Evolutionary conservation across 1,140 invertebrate genomes (phyloP).

Genomic region (Paralvinella palmiformis): DNA sequence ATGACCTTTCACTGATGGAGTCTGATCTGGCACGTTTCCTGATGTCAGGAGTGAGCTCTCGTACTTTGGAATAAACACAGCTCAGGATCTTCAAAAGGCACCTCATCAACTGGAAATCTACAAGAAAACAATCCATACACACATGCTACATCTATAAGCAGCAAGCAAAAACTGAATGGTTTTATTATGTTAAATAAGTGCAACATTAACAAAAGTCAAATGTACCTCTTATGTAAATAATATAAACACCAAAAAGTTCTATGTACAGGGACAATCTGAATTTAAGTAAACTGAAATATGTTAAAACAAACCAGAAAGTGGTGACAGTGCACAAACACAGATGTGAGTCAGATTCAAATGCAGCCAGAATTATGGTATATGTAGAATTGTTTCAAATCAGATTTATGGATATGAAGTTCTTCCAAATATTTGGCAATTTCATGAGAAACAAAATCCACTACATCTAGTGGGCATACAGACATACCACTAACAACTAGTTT

Average conservation of each 20-base stretch:
- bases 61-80: neutral
- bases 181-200: neutral
- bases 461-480: neutral
- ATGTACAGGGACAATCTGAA: too few species aligned
- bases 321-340: too few species aligned
- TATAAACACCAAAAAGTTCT: too few species aligned
- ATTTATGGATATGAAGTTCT: neutral
- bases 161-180: neutral
- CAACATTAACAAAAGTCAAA: neutral
- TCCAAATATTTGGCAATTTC: neutral
- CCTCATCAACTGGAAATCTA: conserved; percentile 3
- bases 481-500: neutral
- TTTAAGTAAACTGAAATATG: too few species aligned
- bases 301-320: too few species aligned
- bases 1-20: too few species aligned
- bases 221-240: too few species aligned
- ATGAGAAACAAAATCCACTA: neutral
- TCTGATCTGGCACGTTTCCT: too few species aligned
- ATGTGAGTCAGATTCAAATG: too few species aligned
- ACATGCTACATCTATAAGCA: too few species aligned
- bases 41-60: too few species aligned
- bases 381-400: neutral
- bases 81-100: neutral
- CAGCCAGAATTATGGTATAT: neutral
- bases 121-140: too few species aligned